These are phyloP conservation scores for Ceratosolen solmsi DNA, from an alignment of 1,140 invertebrate species.

Conservation along the genomic window DNA sequence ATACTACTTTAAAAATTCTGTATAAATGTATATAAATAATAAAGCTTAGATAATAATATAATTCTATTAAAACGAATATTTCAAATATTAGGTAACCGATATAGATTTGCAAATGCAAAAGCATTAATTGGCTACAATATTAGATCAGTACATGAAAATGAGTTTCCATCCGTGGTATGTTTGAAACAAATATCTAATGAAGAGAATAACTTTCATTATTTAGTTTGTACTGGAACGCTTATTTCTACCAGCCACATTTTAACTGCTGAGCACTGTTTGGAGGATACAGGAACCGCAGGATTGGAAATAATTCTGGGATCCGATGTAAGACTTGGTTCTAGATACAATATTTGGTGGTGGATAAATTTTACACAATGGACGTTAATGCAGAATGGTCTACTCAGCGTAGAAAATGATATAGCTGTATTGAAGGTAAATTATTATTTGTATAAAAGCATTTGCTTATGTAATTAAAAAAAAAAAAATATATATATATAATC, in stretches of 20 bases:
- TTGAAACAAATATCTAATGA: background rate
- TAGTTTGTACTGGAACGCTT: background rate
- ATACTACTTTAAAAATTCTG: background rate
- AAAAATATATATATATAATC: too few species aligned
- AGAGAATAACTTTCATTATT: background rate
- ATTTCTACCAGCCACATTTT: background rate
- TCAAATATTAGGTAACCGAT: background rate
- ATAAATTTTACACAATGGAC: background rate
- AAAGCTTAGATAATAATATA: background rate
- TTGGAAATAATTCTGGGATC: background rate
- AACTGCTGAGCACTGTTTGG: background rate
- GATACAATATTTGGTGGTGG: background rate
- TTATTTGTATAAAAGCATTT: background rate
- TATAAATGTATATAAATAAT: background rate
- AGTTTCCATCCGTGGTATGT: background rate
- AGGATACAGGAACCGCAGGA: background rate
- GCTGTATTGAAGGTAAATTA: background rate
- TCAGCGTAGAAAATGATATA: background rate
- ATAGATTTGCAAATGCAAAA: background rate
- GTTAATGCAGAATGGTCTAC: background rate
- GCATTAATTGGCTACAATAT: background rate
- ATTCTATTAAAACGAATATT: background rate
- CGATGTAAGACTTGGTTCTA: background rate
- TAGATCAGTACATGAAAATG: background rate
- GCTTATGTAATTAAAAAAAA: too few species aligned